Percentiles rank a stretch among this genome's conserved stretches.
phyloP scores from a whole-genome alignment of 2,888 invertebrate species.

The Lepidonotus clava region DNA sequence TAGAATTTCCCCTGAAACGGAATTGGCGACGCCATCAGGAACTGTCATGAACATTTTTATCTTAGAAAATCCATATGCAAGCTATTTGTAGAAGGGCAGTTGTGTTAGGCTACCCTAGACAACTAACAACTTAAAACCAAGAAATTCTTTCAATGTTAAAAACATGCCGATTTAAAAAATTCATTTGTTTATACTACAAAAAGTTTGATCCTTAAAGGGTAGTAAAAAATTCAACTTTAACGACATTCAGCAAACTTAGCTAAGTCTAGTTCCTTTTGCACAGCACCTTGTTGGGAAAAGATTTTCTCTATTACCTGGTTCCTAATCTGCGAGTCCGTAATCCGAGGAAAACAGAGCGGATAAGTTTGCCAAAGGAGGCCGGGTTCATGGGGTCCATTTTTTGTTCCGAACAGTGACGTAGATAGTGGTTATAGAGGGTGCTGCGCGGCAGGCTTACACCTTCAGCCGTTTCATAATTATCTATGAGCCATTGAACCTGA shows the following conservation, averaged over 20 bases:
- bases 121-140: neutral
- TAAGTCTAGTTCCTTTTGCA: no score
- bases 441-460: conserved; percentile 95
- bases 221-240: neutral
- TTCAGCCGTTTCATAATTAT: conserved; percentile 99
- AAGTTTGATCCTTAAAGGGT: neutral
- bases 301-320: conserved; percentile 85
- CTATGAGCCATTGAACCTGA: conserved; percentile 89
- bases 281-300: no score
- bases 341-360: conserved; percentile 98
- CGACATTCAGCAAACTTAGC: no score
- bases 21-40: neutral
- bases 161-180: neutral
- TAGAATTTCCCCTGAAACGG: conserved; percentile 92
- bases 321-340: conserved; percentile 96
- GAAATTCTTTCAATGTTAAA: neutral
- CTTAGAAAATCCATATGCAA: no score
- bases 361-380: conserved; percentile 99
- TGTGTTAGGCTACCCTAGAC: no score
- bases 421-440: conserved; percentile 97
- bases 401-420: conserved; percentile 92
- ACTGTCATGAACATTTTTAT: no score
- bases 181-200: neutral
- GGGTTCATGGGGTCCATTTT: conserved; percentile 99
- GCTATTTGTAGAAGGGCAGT: no score